Percentiles rank a stretch among this genome's conserved stretches.
phyloP scores from a whole-genome alignment of 2,797 vertebrate species.

The Pampus argenteus region DNA sequence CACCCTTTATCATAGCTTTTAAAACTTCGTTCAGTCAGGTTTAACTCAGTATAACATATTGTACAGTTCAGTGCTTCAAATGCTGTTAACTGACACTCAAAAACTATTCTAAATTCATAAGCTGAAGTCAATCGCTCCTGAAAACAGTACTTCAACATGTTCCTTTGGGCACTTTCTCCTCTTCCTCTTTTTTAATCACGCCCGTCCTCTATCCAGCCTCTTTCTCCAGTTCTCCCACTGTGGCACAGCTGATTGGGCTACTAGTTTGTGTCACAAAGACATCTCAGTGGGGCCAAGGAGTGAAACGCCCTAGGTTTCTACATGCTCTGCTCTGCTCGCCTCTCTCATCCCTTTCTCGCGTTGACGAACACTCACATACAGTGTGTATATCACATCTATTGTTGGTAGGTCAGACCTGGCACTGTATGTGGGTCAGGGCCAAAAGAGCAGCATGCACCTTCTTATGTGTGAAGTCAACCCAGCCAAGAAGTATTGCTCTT shows the following conservation, averaged over 20 bases:
- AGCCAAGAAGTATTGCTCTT: constrained; percentile 43
- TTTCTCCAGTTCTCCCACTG: constrained; percentile 27
- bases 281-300: constrained; percentile 53
- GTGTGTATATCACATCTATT: constrained; percentile 27
- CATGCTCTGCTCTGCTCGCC: constrained; percentile 45
- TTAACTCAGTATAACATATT: constrained; percentile 56
- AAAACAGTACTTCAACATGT: constrained; percentile 6
- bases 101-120: constrained; percentile 35
- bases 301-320: constrained; percentile 49
- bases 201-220: constrained; percentile 23
- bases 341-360: constrained; percentile 44
- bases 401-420: constrained; percentile 37
- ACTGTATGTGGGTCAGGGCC: constrained; percentile 50
- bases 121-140: constrained; percentile 22
- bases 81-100: constrained; percentile 38
- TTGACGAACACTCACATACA: constrained; percentile 31
- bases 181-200: constrained; percentile 12
- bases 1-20: constrained; percentile 39
- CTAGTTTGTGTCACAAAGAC: constrained; percentile 57
- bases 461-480: constrained; percentile 54
- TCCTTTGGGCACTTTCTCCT: not conserved
- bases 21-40: constrained; percentile 44
- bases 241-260: constrained; percentile 53
- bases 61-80: constrained; percentile 38
- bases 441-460: constrained; percentile 52